phyloP scores from a whole-genome alignment of 2,888 invertebrate species.

The Nematopogon swammerdamellus region DNA sequence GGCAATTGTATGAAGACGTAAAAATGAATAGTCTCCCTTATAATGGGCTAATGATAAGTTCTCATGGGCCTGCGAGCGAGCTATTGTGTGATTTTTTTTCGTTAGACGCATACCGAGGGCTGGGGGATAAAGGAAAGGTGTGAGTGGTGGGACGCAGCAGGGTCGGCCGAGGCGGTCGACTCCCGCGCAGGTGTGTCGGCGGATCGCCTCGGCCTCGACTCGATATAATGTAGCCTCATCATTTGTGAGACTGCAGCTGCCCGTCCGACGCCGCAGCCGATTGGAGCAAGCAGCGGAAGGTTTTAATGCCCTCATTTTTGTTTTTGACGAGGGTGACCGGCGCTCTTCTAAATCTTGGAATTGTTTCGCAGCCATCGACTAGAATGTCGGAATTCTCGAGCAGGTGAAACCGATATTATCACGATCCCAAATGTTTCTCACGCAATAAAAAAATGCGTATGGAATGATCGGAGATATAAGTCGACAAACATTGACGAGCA shows the following conservation, averaged over 20 bases:
- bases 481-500: too few species aligned
- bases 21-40: slow-evolving; percentile 44
- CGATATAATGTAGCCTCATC: slow-evolving; percentile 51
- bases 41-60: slow-evolving; percentile 52
- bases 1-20: slow-evolving; percentile 47
- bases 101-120: slow-evolving; percentile 25
- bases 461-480: too few species aligned
- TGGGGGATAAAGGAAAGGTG: slow-evolving; percentile 49
- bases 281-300: slow-evolving; percentile 16
- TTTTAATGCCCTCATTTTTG: neutral
- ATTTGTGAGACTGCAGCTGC: slow-evolving; percentile 52
- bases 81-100: slow-evolving; percentile 42
- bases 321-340: neutral
- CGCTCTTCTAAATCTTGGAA: slow-evolving; percentile 30
- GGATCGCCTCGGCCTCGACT: slow-evolving; percentile 24
- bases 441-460: too few species aligned
- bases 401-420: slow-evolving; percentile 22
- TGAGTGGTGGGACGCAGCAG: slow-evolving; percentile 30
- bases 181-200: slow-evolving; percentile 38
- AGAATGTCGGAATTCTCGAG: slow-evolving; percentile 20
- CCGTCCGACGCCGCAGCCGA: slow-evolving; percentile 31
- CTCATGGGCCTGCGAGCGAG: slow-evolving; percentile 45
- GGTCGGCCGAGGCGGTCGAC: slow-evolving; percentile 9
- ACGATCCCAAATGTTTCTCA: slow-evolving; percentile 19
- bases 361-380: slow-evolving; percentile 15